A percentile compares a stretch with the other conserved stretches of the same genome.
These are phyloP conservation scores for Telenomus remus DNA, from an alignment of 1,140 invertebrate species.

Conservation along the genomic window DNA sequence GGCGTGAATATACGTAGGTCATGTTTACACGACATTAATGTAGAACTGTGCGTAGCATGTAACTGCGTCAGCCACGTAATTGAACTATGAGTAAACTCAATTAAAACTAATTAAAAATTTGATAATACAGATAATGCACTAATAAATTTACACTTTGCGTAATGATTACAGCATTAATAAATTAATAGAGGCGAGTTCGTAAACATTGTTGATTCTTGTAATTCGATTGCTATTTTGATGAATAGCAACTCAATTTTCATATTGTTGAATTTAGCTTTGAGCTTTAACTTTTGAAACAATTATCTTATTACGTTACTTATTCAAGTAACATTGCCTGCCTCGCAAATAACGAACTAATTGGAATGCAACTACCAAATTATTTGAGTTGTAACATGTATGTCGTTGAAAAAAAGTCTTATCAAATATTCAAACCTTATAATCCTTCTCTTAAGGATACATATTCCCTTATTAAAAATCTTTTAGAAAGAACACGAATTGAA, in stretches of 20 bases:
- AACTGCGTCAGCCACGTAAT: constrained; percentile 33
- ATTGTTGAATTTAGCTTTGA: constrained; percentile 23
- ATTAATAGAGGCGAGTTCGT: constrained; percentile 21
- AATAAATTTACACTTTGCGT: constrained; percentile 35
- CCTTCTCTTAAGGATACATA: constrained; percentile 26
- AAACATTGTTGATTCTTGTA: constrained; percentile 17
- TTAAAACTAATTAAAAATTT: constrained; percentile 41
- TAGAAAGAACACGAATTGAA: constrained; percentile 25
- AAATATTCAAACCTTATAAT: constrained; percentile 3
- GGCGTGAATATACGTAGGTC: constrained; percentile 14
- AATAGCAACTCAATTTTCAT: constrained; percentile 26
- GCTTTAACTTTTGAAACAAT: constrained; percentile 30
- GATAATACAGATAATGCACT: constrained; percentile 20
- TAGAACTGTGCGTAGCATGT: constrained; percentile 30
- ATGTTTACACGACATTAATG: constrained; percentile 37
- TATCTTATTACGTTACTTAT: constrained; percentile 36
- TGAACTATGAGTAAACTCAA: constrained; percentile 43
- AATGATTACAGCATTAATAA: constrained; percentile 26
- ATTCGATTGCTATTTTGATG: constrained; percentile 15
- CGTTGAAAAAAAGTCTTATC: constrained; percentile 4
- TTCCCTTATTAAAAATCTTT: constrained; percentile 32
- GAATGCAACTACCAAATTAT: constrained; percentile 17
- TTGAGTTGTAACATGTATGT: constrained; percentile 29
- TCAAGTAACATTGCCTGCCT: constrained; percentile 18
- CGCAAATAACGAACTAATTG: constrained; percentile 35